These are phyloP conservation scores for Rugalucina vietnamica DNA, from an alignment of 2,888 invertebrate species.

Conservation along the genomic window DNA sequence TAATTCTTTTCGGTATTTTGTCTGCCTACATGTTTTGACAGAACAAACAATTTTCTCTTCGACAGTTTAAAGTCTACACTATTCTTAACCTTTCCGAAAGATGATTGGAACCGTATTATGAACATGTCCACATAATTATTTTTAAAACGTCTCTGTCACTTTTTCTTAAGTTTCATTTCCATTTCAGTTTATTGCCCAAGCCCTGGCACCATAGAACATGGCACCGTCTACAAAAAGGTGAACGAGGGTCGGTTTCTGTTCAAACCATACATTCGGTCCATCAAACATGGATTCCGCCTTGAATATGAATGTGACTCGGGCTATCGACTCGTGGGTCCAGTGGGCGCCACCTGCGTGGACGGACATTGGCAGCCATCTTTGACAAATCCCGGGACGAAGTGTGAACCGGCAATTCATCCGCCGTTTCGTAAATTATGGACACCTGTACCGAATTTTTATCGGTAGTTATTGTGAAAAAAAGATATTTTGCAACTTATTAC, in stretches of 20 bases:
- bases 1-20: too few relatives aligned
- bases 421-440: slow-evolving; percentile 74
- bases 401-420: slow-evolving; percentile 94
- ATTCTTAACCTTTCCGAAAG: too few relatives aligned
- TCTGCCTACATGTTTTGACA: too few relatives aligned
- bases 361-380: slow-evolving; percentile 94
- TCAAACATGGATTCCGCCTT: slow-evolving; percentile 81
- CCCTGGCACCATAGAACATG: slow-evolving; percentile 54
- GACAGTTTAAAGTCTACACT: too few relatives aligned
- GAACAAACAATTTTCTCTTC: too few relatives aligned
- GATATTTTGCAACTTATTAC: too few relatives aligned
- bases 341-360: slow-evolving; percentile 96
- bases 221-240: slow-evolving; percentile 87
- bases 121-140: neutral
- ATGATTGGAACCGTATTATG: neutral
- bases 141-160: neutral
- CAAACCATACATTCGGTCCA: slow-evolving; percentile 90
- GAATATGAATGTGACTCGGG: slow-evolving; percentile 98
- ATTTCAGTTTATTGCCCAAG: slow-evolving; percentile 60
- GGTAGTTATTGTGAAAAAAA: too few relatives aligned
- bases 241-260: slow-evolving; percentile 96
- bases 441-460: slow-evolving; percentile 55
- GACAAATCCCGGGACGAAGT: slow-evolving; percentile 90
- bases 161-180: neutral
- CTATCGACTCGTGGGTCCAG: slow-evolving; percentile 93